These are phyloP conservation scores for Drosophila subobscura DNA, from an alignment of 1,140 invertebrate species.

Conservation along the genomic window DNA sequence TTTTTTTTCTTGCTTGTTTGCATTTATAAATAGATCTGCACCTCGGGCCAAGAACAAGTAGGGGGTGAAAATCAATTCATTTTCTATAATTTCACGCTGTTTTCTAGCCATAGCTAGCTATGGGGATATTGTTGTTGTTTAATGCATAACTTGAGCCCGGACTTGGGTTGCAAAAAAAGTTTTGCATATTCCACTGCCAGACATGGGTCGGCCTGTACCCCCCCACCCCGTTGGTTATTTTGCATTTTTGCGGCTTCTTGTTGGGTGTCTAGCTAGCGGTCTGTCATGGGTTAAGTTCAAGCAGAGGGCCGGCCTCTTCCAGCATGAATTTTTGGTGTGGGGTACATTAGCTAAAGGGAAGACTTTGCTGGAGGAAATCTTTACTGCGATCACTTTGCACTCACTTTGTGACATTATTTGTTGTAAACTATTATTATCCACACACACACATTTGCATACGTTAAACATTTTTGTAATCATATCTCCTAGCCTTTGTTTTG, in stretches of 20 bases:
- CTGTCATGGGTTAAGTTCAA: constrained; percentile 50
- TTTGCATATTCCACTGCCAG: constrained; percentile 53
- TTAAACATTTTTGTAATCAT: too few relatives aligned
- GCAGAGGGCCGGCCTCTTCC: neutral
- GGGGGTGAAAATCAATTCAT: constrained; percentile 48
- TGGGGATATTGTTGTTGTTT: neutral
- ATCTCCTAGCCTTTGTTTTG: too few relatives aligned
- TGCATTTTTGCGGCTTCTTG: constrained; percentile 49
- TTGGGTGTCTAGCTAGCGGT: neutral
- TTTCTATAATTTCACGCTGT: constrained; percentile 43
- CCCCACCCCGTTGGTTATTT: constrained; percentile 4
- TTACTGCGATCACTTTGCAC: too few relatives aligned
- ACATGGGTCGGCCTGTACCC: constrained; percentile 18
- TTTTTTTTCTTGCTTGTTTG: constrained; percentile 4
- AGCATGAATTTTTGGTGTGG: neutral
- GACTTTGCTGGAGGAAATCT: neutral
- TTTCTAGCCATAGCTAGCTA: neutral
- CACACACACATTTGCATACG: neutral
- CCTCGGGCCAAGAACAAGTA: constrained; percentile 2
- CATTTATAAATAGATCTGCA: constrained; percentile 50
- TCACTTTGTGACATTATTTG: too few relatives aligned
- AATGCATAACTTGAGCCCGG: constrained; percentile 56
- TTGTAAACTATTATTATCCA: too few relatives aligned
- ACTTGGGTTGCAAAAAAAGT: constrained; percentile 13
- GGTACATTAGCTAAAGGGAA: neutral